Base-by-base conservation (phyloP, 2,888 invertebrate genomes). In the Lypha dubia region DNA sequence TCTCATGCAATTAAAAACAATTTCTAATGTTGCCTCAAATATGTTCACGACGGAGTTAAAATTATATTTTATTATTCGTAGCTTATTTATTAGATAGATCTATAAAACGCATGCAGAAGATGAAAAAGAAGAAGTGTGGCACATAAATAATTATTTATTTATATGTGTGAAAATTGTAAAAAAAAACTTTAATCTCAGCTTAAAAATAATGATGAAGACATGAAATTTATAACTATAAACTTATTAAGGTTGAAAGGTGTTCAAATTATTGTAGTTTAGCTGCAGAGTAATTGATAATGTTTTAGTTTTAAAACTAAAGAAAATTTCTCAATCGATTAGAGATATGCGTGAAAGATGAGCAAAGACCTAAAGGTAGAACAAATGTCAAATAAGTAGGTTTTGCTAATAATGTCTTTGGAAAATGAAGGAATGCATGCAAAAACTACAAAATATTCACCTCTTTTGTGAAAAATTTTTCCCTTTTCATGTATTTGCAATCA, bases 1-100 rank as follows among this genome's bases (percentile, higher is more conserved):
- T 58, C 56, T n/a, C 49, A 49, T 58, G 60, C 67, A 68, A 67
- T 80, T 74, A 60, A 74, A 67, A 67, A 44, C 28, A 63, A 71
- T 71, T 71, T 58, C 24, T 58, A 53, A 65, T 49, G 56, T 49
- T 73, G 32, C 51, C 3, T 38, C 20, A 0, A 7, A 17, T 11
- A 8, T 32, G 11, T 20, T 11, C 24, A 53, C 13, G 74, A 15
- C 63, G 53, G n/a, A n/a, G 32, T 63, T 74, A 9, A 73, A 8
- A 73, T 56, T 32, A 24, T 24, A 49, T 73, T 58, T 65, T 32
- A 9, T 24, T 1, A 63, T 63, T 44, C n/a, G 9, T 3, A 24
- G 41, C 44, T 24, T 13, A 24, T 15, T 63, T 44, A 17, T 1
- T 35, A 2, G 9, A 0, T 17, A 7, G 9, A 56, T n/a, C 8